phyloP scores from a whole-genome alignment of 2,797 vertebrate genomes.

The Acrossocheilus fasciatus region DNA sequence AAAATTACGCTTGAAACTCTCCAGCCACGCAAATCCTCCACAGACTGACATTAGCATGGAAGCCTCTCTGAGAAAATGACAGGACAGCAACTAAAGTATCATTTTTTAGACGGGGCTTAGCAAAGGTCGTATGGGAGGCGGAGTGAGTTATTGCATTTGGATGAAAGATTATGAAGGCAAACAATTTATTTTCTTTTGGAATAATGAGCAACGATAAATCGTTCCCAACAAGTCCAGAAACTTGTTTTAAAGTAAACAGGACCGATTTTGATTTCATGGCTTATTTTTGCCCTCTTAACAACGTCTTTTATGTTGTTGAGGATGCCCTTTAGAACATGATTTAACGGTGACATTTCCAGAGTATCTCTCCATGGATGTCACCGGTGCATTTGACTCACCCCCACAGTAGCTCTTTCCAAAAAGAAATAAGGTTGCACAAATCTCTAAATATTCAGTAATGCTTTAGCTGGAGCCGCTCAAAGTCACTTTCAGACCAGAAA shows the following conservation, averaged over 20 bases:
- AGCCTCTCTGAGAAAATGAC: not conserved
- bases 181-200: constrained; percentile 11
- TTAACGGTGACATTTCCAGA: constrained; percentile 48
- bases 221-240: not conserved
- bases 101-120: not conserved
- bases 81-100: not conserved
- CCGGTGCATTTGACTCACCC: not conserved
- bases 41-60: not conserved
- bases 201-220: not conserved
- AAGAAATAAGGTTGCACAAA: constrained; percentile 20
- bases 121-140: not conserved
- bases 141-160: constrained; percentile 20
- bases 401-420: not conserved
- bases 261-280: not conserved
- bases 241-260: not conserved
- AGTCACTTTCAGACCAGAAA: constrained; percentile 32
- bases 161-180: constrained; percentile 3
- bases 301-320: constrained; percentile 31
- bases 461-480: constrained; percentile 25
- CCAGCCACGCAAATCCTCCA: not conserved
- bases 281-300: constrained; percentile 10
- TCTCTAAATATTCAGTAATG: constrained; percentile 26
- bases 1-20: not conserved
- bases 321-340: constrained; percentile 47
- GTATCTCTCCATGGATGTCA: not conserved